Percentiles rank a stretch among this genome's conserved stretches.
Evolutionary conservation across 2,888 invertebrate genomes (phyloP).

Genomic region (Tuta absoluta): DNA sequence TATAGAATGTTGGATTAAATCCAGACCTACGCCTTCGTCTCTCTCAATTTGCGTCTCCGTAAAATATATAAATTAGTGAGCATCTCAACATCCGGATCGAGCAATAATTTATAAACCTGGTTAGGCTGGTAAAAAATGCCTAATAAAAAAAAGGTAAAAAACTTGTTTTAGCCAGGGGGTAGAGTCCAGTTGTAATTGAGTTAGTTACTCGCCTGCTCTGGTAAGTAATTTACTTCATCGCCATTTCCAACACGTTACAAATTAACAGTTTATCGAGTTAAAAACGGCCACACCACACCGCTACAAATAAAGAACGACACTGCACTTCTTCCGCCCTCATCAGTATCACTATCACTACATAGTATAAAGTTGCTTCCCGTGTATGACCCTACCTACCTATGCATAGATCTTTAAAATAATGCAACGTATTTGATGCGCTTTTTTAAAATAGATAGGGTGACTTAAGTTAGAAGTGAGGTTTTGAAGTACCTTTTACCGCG

Average conservation of each 20-base stretch:
- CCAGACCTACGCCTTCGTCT: constrained; percentile 48
- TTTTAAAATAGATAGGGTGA: too few species aligned
- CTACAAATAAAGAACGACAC: constrained; percentile 1
- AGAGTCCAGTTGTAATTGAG: constrained; percentile 3
- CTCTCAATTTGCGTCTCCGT: constrained; percentile 6
- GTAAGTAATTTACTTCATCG: constrained; percentile 4
- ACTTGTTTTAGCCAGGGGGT: neutral
- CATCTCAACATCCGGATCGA: neutral
- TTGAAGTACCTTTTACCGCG: too few species aligned
- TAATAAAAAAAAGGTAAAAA: neutral
- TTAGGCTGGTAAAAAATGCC: neutral
- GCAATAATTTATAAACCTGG: neutral
- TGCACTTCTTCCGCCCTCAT: neutral
- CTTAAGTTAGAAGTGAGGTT: too few species aligned
- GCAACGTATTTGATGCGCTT: too few species aligned
- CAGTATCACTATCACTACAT: neutral
- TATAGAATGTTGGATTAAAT: constrained; percentile 46
- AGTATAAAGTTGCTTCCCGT: too few species aligned
- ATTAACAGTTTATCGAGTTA: neutral
- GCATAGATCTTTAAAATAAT: too few species aligned
- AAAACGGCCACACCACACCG: neutral
- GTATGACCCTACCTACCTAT: too few species aligned
- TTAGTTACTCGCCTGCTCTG: neutral
- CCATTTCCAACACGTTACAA: constrained; percentile 4
- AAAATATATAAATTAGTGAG: constrained; percentile 11